These are phyloP conservation scores for Dermolepida albohirtum DNA, from an alignment of 2,888 invertebrate species.

Conservation along the genomic window DNA sequence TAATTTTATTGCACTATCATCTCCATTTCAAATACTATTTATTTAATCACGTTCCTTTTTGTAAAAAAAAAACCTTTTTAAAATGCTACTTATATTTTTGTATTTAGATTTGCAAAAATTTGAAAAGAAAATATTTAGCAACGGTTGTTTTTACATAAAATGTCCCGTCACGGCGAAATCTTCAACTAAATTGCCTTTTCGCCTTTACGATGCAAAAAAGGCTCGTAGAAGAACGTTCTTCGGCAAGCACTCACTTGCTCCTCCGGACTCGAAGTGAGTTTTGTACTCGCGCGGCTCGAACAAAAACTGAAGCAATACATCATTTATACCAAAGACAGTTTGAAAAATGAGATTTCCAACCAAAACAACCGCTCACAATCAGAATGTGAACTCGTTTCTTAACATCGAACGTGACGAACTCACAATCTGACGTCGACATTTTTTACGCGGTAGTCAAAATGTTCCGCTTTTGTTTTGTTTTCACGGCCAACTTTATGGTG, in stretches of 20 bases:
- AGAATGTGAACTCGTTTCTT: constrained; percentile 47
- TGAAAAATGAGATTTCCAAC: constrained; percentile 57
- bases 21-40: no score
- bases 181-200: no score
- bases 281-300: constrained; percentile 41
- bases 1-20: no score
- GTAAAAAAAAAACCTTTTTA: no score
- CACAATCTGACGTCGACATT: constrained; percentile 19
- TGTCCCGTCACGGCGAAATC: no score
- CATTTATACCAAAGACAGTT: constrained; percentile 56
- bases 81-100: no score
- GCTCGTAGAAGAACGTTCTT: no score
- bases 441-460: constrained; percentile 54
- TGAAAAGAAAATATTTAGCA: no score
- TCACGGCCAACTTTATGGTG: constrained; percentile 51
- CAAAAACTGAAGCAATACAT: constrained; percentile 56
- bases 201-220: no score
- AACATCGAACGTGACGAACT: neutral
- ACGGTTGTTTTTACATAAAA: no score
- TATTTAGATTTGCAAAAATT: no score
- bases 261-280: neutral
- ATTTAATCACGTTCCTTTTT: no score
- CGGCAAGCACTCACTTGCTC: neutral
- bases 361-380: constrained; percentile 49
- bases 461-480: constrained; percentile 51